Evolutionary conservation across 30 jellyfish, hydroid and myxozoan genomes (phyloP).

Genomic region (Turritopsis dohrnii): DNA sequence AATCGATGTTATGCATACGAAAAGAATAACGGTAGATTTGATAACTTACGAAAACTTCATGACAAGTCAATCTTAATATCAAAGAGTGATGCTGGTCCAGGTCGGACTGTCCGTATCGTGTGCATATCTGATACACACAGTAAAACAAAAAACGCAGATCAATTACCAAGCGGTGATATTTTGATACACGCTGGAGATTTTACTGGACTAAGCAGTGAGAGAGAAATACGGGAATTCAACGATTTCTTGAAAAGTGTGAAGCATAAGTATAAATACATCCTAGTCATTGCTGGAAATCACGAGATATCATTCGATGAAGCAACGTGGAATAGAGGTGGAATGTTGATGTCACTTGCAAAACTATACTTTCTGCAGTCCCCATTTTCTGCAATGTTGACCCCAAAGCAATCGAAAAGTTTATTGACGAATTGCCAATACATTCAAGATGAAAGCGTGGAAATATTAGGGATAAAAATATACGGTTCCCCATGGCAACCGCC

Average conservation of each 20-base stretch:
- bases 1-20: constrained; percentile 29
- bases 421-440: constrained; percentile 59
- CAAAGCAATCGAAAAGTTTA: constrained; percentile 38
- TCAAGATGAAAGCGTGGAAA: constrained; percentile 53
- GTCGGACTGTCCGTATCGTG: constrained; percentile 60
- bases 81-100: constrained; percentile 19
- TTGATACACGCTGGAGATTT: constrained; percentile 90
- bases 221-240: constrained; percentile 60
- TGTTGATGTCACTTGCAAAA: constrained; percentile 27
- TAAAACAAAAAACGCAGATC: constrained; percentile 20
- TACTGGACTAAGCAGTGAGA: constrained; percentile 50
- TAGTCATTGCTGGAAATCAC: constrained; percentile 95
- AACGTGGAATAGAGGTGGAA: constrained; percentile 30
- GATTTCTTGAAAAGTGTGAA: constrained; percentile 30
- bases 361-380: constrained; percentile 41
- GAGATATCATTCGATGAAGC: constrained; percentile 67
- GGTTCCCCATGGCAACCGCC: constrained; percentile 93
- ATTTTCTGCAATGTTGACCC: constrained; percentile 14
- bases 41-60: constrained; percentile 17
- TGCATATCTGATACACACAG: constrained; percentile 97
- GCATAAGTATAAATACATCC: constrained; percentile 49
- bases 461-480: constrained; percentile 64
- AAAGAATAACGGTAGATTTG: constrained; percentile 38
- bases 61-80: constrained; percentile 12
- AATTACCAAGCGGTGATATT: constrained; percentile 77